These are phyloP conservation scores for Sternotherus odoratus DNA, from an alignment of 2,797 vertebrate species.

Conservation along the genomic window DNA sequence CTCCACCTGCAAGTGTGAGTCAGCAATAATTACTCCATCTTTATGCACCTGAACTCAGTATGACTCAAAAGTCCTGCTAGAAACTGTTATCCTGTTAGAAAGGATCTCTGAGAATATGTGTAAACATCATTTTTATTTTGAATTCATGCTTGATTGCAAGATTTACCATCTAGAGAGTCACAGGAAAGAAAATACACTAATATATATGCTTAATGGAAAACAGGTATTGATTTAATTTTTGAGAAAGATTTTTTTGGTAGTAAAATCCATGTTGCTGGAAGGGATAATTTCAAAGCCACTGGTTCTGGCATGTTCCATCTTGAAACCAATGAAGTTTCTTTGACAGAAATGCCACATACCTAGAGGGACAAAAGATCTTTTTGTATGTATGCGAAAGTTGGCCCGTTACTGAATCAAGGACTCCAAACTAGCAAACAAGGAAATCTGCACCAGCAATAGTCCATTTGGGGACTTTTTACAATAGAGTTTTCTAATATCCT, in stretches of 20 bases:
- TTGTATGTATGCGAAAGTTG: constrained; percentile 33
- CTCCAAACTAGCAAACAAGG: constrained; percentile 22
- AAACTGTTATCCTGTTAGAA: neutral
- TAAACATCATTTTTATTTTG: neutral
- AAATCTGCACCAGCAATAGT: neutral
- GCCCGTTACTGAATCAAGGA: constrained; percentile 17
- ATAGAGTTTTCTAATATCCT: neutral
- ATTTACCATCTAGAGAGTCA: constrained; percentile 44
- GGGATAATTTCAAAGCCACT: constrained; percentile 33
- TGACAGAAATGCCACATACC: constrained; percentile 43
- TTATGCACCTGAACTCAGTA: neutral
- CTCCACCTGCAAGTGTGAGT: neutral
- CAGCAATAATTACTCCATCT: neutral
- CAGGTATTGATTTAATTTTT: neutral
- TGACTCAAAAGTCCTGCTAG: neutral
- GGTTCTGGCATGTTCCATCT: neutral
- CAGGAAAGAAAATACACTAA: neutral
- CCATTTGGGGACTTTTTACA: constrained; percentile 27
- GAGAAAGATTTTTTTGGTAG: neutral
- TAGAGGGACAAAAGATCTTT: constrained; percentile 62
- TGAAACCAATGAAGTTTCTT: constrained; percentile 20
- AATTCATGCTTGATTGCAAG: constrained; percentile 1
- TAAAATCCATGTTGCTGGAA: fast-evolving
- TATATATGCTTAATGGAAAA: neutral
- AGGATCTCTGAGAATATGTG: neutral